Percentiles rank a stretch among this genome's conserved stretches.
These are phyloP conservation scores for Ochotona princeps DNA, from an alignment of 2,113 vertebrate genomes.

Conservation along the genomic window DNA sequence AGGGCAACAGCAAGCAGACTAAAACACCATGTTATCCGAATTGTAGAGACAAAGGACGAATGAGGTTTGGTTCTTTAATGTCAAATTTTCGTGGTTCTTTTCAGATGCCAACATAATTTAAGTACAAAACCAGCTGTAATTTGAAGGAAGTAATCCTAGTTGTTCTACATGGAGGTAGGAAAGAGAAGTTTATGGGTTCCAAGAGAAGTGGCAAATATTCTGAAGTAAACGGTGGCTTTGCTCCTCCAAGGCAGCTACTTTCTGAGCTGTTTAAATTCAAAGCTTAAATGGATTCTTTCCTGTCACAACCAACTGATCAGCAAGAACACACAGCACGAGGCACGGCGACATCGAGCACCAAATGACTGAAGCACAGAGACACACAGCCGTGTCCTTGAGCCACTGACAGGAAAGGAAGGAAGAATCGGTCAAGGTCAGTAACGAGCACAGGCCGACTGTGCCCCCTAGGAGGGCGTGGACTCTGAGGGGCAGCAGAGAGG, in stretches of 20 bases:
- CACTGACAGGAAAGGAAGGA: background rate
- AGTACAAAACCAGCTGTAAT: background rate
- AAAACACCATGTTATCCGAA: background rate
- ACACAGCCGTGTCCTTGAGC: background rate
- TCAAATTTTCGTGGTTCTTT: background rate
- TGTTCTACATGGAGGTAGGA: conserved; percentile 9
- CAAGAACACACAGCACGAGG: background rate
- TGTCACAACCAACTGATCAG: background rate
- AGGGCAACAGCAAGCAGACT: background rate
- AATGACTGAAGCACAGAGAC: background rate
- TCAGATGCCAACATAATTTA: background rate
- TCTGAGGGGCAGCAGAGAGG: background rate
- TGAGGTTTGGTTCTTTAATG: background rate
- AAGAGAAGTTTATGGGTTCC: background rate
- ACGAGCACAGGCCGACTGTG: background rate
- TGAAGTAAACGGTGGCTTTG: conserved; percentile 18
- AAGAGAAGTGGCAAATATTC: conserved; percentile 8
- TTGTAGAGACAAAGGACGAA: background rate
- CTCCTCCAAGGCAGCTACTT: background rate
- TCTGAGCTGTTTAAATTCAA: background rate
- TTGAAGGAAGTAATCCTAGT: background rate
- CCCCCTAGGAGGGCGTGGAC: background rate
- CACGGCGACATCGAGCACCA: background rate
- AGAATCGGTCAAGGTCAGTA: background rate
- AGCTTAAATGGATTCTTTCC: background rate